Conservation (phyloP, 1,140 invertebrate species). For the Pseudomyrmex dendroicus region DNA sequence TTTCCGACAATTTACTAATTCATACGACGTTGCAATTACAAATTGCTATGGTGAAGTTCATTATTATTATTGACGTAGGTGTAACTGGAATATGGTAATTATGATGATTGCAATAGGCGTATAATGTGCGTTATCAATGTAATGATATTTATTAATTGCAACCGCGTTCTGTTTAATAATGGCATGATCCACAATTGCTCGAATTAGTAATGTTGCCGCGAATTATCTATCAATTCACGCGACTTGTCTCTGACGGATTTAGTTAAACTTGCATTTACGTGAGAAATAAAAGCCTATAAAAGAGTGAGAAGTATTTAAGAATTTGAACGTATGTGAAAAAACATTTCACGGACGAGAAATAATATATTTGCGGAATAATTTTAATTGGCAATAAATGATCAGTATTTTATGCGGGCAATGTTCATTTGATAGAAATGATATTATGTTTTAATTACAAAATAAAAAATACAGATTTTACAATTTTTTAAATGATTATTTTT, state of each 20-base stretch:
- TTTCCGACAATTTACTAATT: conserved; percentile 3
- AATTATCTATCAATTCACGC: conserved; percentile 4
- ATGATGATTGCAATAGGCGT: conserved; percentile 6
- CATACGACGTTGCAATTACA: conserved; percentile 18
- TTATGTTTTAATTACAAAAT: too few species aligned
- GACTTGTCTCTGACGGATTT: neutral
- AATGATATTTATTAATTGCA: conserved; percentile 50
- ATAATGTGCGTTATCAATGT: conserved; percentile 3
- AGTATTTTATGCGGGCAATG: too few species aligned
- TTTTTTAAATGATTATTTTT: too few species aligned
- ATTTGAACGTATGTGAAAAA: too few species aligned
- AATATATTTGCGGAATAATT: too few species aligned
- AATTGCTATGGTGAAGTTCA: conserved; percentile 20
- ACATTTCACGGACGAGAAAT: too few species aligned
- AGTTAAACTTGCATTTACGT: neutral
- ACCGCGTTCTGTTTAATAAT: conserved; percentile 41
- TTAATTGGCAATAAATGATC: too few species aligned
- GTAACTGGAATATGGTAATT: conserved; percentile 39
- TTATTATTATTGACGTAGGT: conserved; percentile 26
- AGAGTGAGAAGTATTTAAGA: too few species aligned
- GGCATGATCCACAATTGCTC: conserved; percentile 28
- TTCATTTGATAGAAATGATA: too few species aligned
- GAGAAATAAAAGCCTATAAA: neutral
- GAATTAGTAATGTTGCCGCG: neutral
- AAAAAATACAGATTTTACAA: too few species aligned